Evolutionary conservation across 2,797 vertebrate species (phyloP).

Genomic region (Anableps anableps): DNA sequence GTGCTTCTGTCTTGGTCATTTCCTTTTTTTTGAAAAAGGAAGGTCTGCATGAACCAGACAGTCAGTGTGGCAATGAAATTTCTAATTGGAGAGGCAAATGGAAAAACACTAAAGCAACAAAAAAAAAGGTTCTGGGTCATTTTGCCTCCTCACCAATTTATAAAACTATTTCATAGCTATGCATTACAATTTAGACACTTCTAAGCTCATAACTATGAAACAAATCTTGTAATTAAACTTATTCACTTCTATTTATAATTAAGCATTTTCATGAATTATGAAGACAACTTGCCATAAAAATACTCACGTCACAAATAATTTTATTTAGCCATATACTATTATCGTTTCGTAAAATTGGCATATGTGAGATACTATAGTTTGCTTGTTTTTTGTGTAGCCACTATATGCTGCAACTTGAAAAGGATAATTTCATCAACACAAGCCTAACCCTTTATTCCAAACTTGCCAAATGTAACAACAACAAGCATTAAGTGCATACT

Average conservation of each 20-base stretch:
- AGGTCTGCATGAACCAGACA: conserved; percentile 37
- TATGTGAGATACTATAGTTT: background rate
- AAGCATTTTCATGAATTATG: background rate
- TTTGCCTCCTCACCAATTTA: background rate
- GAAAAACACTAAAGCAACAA: conserved; percentile 8
- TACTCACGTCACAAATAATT: background rate
- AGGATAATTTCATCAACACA: background rate
- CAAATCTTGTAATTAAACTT: background rate
- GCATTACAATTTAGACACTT: background rate
- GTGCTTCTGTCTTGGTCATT: conserved; percentile 46
- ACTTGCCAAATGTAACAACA: background rate
- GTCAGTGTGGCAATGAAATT: conserved; percentile 32
- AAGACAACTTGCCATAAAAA: background rate
- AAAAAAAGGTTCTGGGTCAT: background rate
- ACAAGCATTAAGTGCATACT: background rate
- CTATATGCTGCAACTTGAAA: background rate
- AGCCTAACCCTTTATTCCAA: background rate
- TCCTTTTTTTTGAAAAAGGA: conserved; percentile 43
- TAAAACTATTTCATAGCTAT: background rate
- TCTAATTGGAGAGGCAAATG: conserved; percentile 4
- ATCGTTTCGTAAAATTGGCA: background rate
- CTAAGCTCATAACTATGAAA: background rate
- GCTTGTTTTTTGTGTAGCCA: background rate
- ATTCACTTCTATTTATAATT: background rate
- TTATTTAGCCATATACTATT: background rate